A percentile compares a stretch with the other conserved stretches of the same genome.
These are phyloP conservation scores for Sylvia atricapilla DNA, from an alignment of 2,113 vertebrate genomes.

Conservation along the genomic window DNA sequence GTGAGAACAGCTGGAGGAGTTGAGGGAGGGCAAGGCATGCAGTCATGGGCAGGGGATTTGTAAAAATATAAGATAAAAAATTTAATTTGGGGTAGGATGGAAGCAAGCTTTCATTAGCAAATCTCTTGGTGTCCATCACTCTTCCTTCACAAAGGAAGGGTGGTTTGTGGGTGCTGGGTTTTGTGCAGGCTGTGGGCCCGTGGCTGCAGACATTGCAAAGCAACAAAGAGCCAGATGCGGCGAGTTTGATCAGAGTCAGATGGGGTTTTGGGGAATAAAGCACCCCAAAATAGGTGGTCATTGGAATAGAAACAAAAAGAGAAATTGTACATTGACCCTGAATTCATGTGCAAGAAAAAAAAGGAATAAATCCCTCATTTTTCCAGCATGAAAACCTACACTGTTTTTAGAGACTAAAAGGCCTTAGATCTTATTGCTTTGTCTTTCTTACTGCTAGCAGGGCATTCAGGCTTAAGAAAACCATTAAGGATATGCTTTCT, in stretches of 20 bases:
- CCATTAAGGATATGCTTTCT: constrained; percentile 52
- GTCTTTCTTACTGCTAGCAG: constrained; percentile 42
- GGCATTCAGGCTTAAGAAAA: constrained; percentile 62
- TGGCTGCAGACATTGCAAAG: background rate
- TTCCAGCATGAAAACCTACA: constrained; percentile 57
- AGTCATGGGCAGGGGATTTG: background rate
- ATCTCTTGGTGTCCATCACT: background rate
- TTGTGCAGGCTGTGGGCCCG: rapidly evolving
- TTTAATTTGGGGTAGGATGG: background rate
- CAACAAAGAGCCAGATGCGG: constrained; percentile 5
- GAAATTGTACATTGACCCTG: constrained; percentile 63
- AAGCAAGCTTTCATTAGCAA: background rate
- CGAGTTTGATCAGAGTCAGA: constrained; percentile 1
- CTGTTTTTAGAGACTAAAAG: constrained; percentile 32
- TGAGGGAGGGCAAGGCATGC: background rate
- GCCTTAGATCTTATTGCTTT: constrained; percentile 63
- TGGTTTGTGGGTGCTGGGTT: background rate
- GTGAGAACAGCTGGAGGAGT: background rate
- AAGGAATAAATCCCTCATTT: constrained; percentile 66
- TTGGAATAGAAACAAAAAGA: constrained; percentile 65
- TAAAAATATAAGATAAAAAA: background rate
- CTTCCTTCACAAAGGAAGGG: background rate
- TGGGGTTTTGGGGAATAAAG: constrained; percentile 28
- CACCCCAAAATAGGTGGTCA: constrained; percentile 36
- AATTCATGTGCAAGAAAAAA: background rate